Base-by-base conservation (phyloP, 2,888 invertebrate species). In the Parnassius glacialis region DNA sequence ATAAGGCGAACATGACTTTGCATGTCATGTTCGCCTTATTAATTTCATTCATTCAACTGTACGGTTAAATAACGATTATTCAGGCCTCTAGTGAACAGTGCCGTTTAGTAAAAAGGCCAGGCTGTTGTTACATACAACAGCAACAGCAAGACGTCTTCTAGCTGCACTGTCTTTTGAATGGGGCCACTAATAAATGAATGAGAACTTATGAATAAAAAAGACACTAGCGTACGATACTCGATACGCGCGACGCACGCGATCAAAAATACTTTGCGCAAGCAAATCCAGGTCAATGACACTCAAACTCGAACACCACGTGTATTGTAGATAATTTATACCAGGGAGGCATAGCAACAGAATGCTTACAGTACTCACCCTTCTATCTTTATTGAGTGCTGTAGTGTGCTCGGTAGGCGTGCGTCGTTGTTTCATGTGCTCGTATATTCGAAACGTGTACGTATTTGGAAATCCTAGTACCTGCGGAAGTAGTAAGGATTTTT, bases 391-490 rank as follows among this genome's bases (percentile, higher is more conserved):
- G 52, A 93, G 88, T 66, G 89, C 85, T 71, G 84, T 89, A 53
- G 92, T 92, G 70, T 89, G 83, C 42, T 66, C 67, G 34, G 90
- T 85, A 52, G 93, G 93, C 73, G 94, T 86, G 79, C 94, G 94
- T 43, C 93, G 91, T 60, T 93, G 83, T 67, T 87, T 87, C 16
- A 91, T 92, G 67, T 93, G 93, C 71, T 92, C 90, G 68, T 91
- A 87, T 73, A 93, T 94, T 61, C 92, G 81, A 83, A 96, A 93
- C 41, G 94, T 81, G 81, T 95, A 96, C 50, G 94, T 94, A 74
- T 95, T 91, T 9, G 93, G 87, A 75, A 95, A 95, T 10, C 94
- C 94, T 12, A 83, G 80, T 10, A 95, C 92, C 96, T 95, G 85
- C 9, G 47, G 16, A 20, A 2, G 20, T 20, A 20, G 20, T 20